Evolutionary conservation across 2,797 vertebrate genomes (phyloP).

Genomic region (Paramormyrops hopkinsi): DNA sequence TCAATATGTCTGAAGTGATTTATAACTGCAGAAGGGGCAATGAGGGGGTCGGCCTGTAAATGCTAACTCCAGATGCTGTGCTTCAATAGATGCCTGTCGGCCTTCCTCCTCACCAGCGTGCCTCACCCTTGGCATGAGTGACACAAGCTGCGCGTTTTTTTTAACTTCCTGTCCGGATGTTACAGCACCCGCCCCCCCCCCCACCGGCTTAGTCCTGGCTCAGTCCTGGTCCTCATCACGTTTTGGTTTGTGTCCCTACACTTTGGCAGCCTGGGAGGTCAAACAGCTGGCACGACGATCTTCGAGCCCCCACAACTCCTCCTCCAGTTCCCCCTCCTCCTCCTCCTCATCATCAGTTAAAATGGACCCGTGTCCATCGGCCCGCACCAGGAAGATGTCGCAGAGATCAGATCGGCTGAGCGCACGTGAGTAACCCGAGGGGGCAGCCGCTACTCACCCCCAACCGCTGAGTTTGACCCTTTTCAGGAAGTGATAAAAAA

Average conservation of each 20-base stretch:
- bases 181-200: neutral
- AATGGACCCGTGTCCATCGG: conserved; percentile 67
- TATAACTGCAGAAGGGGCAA: neutral
- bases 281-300: conserved; percentile 59
- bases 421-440: conserved; percentile 65
- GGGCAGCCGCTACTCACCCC: neutral
- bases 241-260: neutral
- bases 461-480: neutral
- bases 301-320: conserved; percentile 60
- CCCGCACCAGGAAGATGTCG: conserved; percentile 74
- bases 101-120: neutral
- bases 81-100: neutral
- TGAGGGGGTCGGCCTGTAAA: neutral
- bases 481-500: neutral
- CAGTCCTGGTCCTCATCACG: neutral
- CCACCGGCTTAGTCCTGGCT: neutral
- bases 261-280: conserved; percentile 61
- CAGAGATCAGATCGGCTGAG: conserved; percentile 80
- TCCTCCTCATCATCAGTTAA: conserved; percentile 60
- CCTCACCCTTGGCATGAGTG: neutral
- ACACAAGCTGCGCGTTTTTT: neutral
- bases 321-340: conserved; percentile 49
- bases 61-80: neutral
- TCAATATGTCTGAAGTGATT: neutral
- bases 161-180: neutral